Base-by-base conservation (phyloP, 1,140 invertebrate species). In the Trigoniulus corallinus region DNA sequence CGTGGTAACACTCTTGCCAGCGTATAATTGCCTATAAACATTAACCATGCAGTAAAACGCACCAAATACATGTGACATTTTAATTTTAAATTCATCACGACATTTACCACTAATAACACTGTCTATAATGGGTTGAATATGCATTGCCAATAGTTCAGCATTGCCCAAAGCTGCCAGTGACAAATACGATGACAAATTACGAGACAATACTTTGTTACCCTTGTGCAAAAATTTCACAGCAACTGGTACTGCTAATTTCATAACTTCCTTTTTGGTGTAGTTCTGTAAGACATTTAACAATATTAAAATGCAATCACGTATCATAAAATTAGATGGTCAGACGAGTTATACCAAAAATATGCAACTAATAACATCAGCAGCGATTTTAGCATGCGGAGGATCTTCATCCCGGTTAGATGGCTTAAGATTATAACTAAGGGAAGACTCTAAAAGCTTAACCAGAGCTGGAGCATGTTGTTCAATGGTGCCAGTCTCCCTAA, bases 341-440 rank as follows among this genome's bases (percentile, higher is more conserved):
- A 25, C 18, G 24, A 37, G 4, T 67, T 70, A 74, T 70, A 93
- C 88, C 71, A 91, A 70, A 69, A 95, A 93, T 64, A 95, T 81
- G 69, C 87, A 91, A 47, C 87, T 88, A 58, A 94, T 82, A 46
- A 94, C 78, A 72, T 94, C 91, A 43, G 84, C 85, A 4, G 87
- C 87, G 60, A 95, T 93, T 72, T 94, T 94, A 20, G 88, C 87
- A 76, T 94, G 88, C 3, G 89, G 88, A 12, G 88, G 86, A 69
- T 93, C 88, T 61, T 85, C 81, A 69, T 87, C 82, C 42, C 73
- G 68, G 41, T 72, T 66, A n/a, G 78, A 73, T 1, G 85, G 82
- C 64, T 84, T 81, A 51, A 94, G 72, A 65, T 88, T 85, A 69
- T 92, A 84, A 61, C 83, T 79, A 29, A 93, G 69, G 63, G 88